A percentile compares a stretch with the other conserved stretches of the same genome.
These are phyloP conservation scores for Gymnocephalus cernua DNA, from an alignment of 2,113 vertebrate genomes.

Conservation along the genomic window DNA sequence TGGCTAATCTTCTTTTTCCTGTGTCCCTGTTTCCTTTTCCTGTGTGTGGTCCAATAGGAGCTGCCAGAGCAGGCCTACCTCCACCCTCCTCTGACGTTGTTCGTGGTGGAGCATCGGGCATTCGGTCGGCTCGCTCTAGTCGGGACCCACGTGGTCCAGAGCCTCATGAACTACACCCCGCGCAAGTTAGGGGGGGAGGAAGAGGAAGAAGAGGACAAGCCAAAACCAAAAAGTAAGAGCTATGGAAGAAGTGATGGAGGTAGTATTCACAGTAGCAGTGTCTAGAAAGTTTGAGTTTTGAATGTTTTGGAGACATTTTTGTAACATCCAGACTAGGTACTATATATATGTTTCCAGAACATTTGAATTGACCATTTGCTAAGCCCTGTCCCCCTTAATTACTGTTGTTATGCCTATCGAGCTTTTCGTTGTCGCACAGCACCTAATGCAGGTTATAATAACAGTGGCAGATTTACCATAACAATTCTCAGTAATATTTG, in stretches of 20 bases:
- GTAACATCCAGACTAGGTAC: background rate
- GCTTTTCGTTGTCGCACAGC: background rate
- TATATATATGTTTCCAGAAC: background rate
- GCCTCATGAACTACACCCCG: slow-evolving; percentile 89
- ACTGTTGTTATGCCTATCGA: background rate
- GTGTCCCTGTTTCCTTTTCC: background rate
- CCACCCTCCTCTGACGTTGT: slow-evolving; percentile 94
- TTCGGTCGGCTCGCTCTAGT: slow-evolving; percentile 92
- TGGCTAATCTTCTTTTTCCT: background rate
- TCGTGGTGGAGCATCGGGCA: slow-evolving; percentile 89
- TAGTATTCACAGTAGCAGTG: background rate
- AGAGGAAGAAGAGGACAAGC: slow-evolving; percentile 83
- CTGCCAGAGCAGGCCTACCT: slow-evolving; percentile 92
- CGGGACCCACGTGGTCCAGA: slow-evolving; percentile 88
- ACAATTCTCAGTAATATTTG: background rate
- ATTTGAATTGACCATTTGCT: background rate
- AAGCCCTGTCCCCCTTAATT: too few relatives aligned
- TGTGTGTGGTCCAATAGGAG: slow-evolving; percentile 81
- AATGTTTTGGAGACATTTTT: background rate
- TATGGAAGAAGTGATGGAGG: background rate
- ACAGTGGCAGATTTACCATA: background rate
- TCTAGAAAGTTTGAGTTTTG: background rate
- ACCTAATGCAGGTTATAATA: too few relatives aligned
- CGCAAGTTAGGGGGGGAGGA: slow-evolving; percentile 75
- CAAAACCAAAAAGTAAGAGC: slow-evolving; percentile 75